Conservation (phyloP, 2,797 vertebrate species). For the Eupleurogrammus muticus region DNA sequence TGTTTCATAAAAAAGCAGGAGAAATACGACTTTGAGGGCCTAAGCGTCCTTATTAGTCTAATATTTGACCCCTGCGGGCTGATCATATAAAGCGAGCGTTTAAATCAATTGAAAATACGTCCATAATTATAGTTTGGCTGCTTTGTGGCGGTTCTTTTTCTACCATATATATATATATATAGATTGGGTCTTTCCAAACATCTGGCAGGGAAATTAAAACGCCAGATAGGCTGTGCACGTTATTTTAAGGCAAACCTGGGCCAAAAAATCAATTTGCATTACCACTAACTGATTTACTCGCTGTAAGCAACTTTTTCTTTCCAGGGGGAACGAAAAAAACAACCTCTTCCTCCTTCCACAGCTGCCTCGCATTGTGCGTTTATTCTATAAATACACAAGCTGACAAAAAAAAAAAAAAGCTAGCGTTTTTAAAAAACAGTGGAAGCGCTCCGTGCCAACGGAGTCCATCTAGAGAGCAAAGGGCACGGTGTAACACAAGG, state of each 20-base stretch:
- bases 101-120: constrained; percentile 56
- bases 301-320: constrained; percentile 5
- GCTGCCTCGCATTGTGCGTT: neutral
- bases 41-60: constrained; percentile 13
- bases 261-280: constrained; percentile 18
- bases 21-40: constrained; percentile 32
- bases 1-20: constrained; percentile 42
- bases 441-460: constrained; percentile 15
- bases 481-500: constrained; percentile 71
- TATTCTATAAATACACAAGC: constrained; percentile 3
- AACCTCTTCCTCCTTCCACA: neutral
- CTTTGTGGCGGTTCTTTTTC: constrained; percentile 47
- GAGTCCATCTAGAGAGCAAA: constrained; percentile 69
- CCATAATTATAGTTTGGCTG: constrained; percentile 55
- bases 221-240: constrained; percentile 38
- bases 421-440: constrained; percentile 9
- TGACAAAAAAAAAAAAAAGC: constrained; percentile 2
- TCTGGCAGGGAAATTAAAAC: constrained; percentile 68
- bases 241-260: constrained; percentile 23
- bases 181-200: constrained; percentile 57
- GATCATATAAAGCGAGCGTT: constrained; percentile 53
- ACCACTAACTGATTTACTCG: constrained; percentile 5
- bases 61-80: constrained; percentile 46
- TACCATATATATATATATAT: constrained; percentile 23
- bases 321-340: constrained; percentile 6